phyloP scores from a whole-genome alignment of 2,797 vertebrate genomes.

The Tokudaia muenninki region DNA sequence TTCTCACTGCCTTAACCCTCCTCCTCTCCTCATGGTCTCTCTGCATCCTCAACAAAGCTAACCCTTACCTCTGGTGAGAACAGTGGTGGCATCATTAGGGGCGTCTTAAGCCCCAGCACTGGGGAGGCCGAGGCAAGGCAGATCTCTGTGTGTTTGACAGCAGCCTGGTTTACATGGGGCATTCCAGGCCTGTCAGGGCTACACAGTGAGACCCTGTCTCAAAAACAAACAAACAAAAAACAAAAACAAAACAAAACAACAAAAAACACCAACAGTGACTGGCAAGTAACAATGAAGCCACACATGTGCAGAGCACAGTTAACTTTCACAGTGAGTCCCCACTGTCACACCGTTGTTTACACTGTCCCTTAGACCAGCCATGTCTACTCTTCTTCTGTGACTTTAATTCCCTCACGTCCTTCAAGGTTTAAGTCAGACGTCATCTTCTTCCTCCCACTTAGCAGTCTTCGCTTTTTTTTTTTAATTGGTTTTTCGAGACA shows the following conservation, averaged over 20 bases:
- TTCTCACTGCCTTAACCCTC: conserved; percentile 50
- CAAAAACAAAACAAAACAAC: neutral
- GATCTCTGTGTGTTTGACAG: neutral
- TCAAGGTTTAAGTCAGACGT: conserved; percentile 58
- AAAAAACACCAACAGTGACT: neutral
- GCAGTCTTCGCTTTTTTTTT: no score
- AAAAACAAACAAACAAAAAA: neutral
- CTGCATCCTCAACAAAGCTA: conserved; percentile 50
- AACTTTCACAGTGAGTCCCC: conserved; percentile 20
- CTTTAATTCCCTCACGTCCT: neutral
- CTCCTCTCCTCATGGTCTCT: conserved; percentile 53
- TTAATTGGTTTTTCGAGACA: no score
- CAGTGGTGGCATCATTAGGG: neutral
- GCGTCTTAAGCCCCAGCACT: neutral
- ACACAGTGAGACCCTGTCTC: neutral
- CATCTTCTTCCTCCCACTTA: neutral
- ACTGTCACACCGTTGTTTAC: neutral
- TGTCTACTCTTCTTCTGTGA: neutral
- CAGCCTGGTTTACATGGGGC: neutral
- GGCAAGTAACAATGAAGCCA: conserved; percentile 62
- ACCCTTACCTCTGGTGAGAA: conserved; percentile 51
- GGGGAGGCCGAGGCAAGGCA: neutral
- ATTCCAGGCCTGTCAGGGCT: neutral
- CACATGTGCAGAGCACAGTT: conserved; percentile 24
- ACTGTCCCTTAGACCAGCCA: neutral